Conservation (phyloP, 30 jellyfish, hydroid and myxozoan species). For the Aurelia coerulea region DNA sequence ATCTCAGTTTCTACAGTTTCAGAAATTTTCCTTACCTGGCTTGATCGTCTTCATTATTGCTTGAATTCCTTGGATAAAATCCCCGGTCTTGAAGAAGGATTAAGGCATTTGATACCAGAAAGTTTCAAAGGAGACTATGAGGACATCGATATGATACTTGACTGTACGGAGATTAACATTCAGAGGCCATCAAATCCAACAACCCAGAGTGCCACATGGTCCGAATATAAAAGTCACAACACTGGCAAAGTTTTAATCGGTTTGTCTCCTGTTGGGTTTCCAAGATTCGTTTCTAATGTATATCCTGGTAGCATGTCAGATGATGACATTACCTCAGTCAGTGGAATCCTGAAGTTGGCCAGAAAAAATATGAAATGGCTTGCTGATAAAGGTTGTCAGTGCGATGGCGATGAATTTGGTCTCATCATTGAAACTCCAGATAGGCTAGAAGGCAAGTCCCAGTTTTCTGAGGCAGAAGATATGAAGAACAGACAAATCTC, state of each 20-base stretch:
- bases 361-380: slow-evolving; percentile 7
- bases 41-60: slow-evolving; percentile 31
- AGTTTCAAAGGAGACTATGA: slow-evolving; percentile 27
- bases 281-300: slow-evolving; percentile 1
- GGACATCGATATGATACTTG: slow-evolving; percentile 9
- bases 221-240: slow-evolving; percentile 14
- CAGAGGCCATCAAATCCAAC: background rate
- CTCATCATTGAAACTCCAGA: slow-evolving; percentile 13
- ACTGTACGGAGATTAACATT: slow-evolving; percentile 2
- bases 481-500: slow-evolving; percentile 8
- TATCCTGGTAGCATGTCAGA: slow-evolving; percentile 31
- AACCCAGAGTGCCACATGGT: background rate
- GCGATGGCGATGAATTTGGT: background rate
- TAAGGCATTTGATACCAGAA: slow-evolving; percentile 1
- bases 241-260: slow-evolving; percentile 24
- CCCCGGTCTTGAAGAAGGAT: background rate
- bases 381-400: slow-evolving; percentile 24
- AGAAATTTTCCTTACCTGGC: slow-evolving; percentile 27
- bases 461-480: slow-evolving; percentile 22
- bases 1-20: background rate
- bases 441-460: slow-evolving; percentile 9
- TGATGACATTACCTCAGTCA: slow-evolving; percentile 25
- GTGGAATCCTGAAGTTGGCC: slow-evolving; percentile 20
- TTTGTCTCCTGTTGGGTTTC: slow-evolving; percentile 2
- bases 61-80: background rate